A percentile compares a stretch with the other conserved stretches of the same genome.
Evolutionary conservation across 2,888 invertebrate genomes (phyloP).

Genomic region (Conchocele bisecta): DNA sequence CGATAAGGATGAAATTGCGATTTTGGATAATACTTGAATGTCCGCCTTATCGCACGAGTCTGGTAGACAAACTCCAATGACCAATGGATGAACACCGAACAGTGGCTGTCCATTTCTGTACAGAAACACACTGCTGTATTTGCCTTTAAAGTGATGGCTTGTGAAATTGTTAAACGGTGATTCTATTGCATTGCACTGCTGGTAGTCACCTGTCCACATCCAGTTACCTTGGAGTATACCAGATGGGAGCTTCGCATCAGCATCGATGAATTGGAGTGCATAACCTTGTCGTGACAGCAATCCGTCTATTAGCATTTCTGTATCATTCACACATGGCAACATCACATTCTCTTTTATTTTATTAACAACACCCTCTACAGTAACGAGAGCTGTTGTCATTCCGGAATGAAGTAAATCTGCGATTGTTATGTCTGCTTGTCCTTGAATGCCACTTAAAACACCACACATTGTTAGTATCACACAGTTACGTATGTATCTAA

Average conservation of each 20-base stretch:
- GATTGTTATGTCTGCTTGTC: no score
- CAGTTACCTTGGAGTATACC: slow-evolving; percentile 32
- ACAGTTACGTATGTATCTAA: no score
- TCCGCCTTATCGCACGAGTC: slow-evolving; percentile 29
- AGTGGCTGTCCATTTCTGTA: background rate
- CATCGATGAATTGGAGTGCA: slow-evolving; percentile 30
- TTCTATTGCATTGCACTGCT: slow-evolving; percentile 30
- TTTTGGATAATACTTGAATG: background rate
- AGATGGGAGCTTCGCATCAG: slow-evolving; percentile 30
- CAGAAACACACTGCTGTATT: slow-evolving; percentile 32
- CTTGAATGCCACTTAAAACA: no score
- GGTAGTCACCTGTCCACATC: slow-evolving; percentile 38
- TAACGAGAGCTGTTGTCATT: no score
- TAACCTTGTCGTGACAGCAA: slow-evolving; percentile 1
- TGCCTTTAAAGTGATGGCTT: slow-evolving; percentile 16
- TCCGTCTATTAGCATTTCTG: slow-evolving; percentile 18
- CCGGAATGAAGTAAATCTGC: no score
- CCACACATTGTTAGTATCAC: no score
- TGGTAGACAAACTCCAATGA: slow-evolving; percentile 46
- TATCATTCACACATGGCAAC: slow-evolving; percentile 36
- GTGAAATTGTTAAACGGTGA: slow-evolving; percentile 6
- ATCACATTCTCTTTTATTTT: no score
- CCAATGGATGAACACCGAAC: background rate
- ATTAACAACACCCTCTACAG: no score
- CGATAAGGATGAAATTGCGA: background rate